Percentiles rank a stretch among this genome's conserved stretches.
These are phyloP conservation scores for Melipona quadrifasciata DNA, from an alignment of 1,140 invertebrate species.

Conservation along the genomic window DNA sequence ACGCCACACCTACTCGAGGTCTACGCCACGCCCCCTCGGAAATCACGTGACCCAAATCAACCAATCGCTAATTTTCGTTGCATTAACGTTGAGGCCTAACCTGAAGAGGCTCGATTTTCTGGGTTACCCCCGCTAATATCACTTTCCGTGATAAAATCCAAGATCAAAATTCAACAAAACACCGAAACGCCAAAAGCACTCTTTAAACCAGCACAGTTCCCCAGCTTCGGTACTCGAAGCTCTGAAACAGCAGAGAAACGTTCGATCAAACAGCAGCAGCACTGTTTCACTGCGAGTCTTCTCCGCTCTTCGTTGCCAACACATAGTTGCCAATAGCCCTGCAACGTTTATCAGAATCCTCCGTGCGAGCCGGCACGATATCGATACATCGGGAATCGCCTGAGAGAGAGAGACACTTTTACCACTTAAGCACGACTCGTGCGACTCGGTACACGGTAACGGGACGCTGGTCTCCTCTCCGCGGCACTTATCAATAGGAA, in stretches of 20 bases:
- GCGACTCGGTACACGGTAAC: conserved; percentile 43
- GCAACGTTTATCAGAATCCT: neutral
- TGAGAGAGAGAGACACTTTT: conserved; percentile 3
- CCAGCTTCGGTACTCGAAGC: neutral
- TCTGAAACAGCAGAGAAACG: neutral
- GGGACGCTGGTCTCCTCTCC: conserved; percentile 36
- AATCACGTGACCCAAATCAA: too few relatives aligned
- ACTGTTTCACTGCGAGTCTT: neutral
- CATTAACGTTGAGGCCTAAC: too few relatives aligned
- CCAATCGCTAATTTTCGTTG: too few relatives aligned
- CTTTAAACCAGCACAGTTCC: neutral
- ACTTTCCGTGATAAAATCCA: too few relatives aligned
- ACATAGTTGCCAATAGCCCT: neutral
- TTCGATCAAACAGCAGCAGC: neutral
- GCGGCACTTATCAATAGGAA: conserved; percentile 24
- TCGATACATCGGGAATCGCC: neutral
- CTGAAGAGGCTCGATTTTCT: too few relatives aligned
- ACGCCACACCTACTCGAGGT: too few relatives aligned
- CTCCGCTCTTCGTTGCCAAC: neutral
- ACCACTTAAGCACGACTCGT: neutral
- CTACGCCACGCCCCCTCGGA: too few relatives aligned
- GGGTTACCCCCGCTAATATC: too few relatives aligned
- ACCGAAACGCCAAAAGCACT: neutral
- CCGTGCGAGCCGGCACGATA: neutral
- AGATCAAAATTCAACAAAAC: too few relatives aligned